These are phyloP conservation scores for Galbula dea DNA, from an alignment of 2,113 vertebrate genomes.

Conservation along the genomic window DNA sequence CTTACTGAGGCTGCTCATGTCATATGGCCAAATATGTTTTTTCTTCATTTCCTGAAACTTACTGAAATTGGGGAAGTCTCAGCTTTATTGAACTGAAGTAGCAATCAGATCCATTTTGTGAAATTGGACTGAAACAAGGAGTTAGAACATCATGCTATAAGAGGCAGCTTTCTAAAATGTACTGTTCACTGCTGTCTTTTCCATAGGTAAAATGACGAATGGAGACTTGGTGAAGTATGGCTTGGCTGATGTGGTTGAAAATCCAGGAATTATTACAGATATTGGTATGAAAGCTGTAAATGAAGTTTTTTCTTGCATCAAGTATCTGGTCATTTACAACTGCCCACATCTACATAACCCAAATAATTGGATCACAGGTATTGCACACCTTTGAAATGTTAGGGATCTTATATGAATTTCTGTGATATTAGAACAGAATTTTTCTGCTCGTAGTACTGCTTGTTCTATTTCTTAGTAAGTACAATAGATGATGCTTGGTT, in stretches of 20 bases:
- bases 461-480: neutral
- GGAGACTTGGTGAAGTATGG: constrained; percentile 95
- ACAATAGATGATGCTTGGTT: neutral
- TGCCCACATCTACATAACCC: constrained; percentile 97
- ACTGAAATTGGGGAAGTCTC: neutral
- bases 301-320: constrained; percentile 97
- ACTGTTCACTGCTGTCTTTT: neutral
- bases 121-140: neutral
- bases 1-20: neutral
- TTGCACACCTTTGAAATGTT: constrained; percentile 27
- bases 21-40: neutral
- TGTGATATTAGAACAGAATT: neutral
- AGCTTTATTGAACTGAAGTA: neutral
- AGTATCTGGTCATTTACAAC: constrained; percentile 97
- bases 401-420: neutral
- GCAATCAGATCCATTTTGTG: neutral
- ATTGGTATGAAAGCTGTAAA: constrained; percentile 98
- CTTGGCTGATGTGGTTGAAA: constrained; percentile 96
- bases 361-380: constrained; percentile 92
- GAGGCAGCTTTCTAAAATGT: neutral
- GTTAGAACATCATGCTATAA: neutral
- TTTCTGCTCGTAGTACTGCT: neutral
- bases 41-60: neutral
- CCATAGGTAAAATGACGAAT: constrained; percentile 93
- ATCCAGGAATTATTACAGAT: constrained; percentile 98